Evolutionary conservation across 2,113 vertebrate species (phyloP).

Genomic region (Pandion haliaetus): DNA sequence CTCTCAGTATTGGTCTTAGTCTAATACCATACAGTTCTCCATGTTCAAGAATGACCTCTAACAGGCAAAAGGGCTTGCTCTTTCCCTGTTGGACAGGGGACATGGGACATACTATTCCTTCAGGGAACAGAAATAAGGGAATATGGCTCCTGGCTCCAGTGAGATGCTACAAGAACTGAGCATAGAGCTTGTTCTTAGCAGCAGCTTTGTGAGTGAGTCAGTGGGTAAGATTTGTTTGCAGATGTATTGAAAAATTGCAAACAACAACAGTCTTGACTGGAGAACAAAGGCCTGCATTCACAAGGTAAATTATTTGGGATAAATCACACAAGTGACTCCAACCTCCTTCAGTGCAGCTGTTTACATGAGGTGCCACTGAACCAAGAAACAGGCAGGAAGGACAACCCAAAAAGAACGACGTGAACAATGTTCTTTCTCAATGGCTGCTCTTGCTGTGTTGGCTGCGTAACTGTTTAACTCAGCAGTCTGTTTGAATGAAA

Average conservation of each 20-base stretch:
- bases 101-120: not conserved
- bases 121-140: not conserved
- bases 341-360: not conserved
- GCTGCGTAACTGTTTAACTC: conserved; percentile 27
- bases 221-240: not conserved
- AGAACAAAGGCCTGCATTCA: not conserved
- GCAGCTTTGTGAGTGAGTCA: not conserved
- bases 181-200: not conserved
- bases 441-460: not conserved
- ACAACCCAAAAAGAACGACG: not conserved
- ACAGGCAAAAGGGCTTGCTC: not conserved
- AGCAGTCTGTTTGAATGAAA: conserved; percentile 53
- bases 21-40: not conserved
- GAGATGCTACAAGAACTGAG: not conserved
- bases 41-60: not conserved
- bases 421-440: not conserved
- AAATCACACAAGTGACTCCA: not conserved
- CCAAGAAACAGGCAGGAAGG: not conserved
- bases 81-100: not conserved
- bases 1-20: not conserved
- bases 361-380: not conserved
- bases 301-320: not conserved
- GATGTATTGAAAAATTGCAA: not conserved
- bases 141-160: not conserved
- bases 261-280: not conserved